Evolutionary conservation across 2,113 vertebrate species (phyloP), one percentile per base, ranked within the genome.

Genomic region (Cisticola juncidis): DNA sequence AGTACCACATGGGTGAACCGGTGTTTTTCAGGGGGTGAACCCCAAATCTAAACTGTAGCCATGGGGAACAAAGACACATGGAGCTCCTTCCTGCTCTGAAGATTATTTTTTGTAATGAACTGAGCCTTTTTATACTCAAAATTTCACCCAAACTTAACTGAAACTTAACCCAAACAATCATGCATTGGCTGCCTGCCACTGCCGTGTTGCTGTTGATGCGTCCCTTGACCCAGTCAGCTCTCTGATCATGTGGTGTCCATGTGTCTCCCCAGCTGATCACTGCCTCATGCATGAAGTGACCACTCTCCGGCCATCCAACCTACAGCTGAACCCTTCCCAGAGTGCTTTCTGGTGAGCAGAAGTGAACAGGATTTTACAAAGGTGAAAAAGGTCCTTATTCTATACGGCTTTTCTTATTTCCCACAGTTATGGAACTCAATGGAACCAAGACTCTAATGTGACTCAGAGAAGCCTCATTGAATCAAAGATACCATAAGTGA

Each of bases 281-380:
- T 65, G 31, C 62, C 42, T 45, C 62, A 25, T 4, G 9, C 42
- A 45, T 9, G 2, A 66, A 42, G 42, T 12, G 3, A 66, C 11
- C 15, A 25, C 11, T 33, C 64, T 45, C 16, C 0, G 6, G 23
- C 44, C 44, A n/a, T n/a, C 15, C 1, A 1, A 47, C 31, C 23
- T 12, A 5, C 22, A 47, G 42, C 42, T 66, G 16, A 66, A 66
- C 12, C 40, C 64, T 66, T n/a, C 42, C 42, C 31, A 25, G 64
- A 66, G 5, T n/a, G 42, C 42, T 29, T 45, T 45, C 45, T 25
- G 31, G 31, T n/a, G 42, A 65, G 17, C 62, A 33, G 40, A 44
- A 45, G 22, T 45, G 22, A 66, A n/a, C 11, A 45, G 31, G 23
- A 13, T 25, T 25, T 24, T 25, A 47, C 33, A 35, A 66, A 66